Conservation (phyloP, 2,113 vertebrate species). For the Microcebus tavaratra region DNA sequence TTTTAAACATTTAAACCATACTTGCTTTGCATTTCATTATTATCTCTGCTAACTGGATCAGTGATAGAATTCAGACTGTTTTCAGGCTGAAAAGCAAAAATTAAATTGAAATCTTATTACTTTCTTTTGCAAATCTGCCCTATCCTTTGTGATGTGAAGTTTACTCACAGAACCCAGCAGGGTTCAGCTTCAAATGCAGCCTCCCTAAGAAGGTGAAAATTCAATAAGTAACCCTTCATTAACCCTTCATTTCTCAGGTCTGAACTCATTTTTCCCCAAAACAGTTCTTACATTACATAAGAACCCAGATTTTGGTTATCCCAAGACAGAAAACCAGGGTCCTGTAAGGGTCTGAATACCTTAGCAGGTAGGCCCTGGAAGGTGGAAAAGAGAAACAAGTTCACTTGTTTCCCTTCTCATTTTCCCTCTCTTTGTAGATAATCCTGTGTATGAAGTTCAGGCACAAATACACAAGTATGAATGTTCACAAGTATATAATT, state of each 20-base stretch:
- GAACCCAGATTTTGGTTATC: slow-evolving; percentile 12
- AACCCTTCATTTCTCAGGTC: slow-evolving; percentile 23
- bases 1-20: slow-evolving; percentile 14
- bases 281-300: background rate
- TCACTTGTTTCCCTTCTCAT: background rate
- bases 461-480: background rate
- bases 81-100: slow-evolving; percentile 36
- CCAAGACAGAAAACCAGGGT: background rate
- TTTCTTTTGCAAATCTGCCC: slow-evolving; percentile 6
- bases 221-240: background rate
- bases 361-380: background rate
- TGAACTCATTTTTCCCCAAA: background rate
- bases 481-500: background rate
- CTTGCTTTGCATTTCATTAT: slow-evolving; percentile 40
- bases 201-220: background rate
- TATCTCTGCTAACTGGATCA: slow-evolving; percentile 49
- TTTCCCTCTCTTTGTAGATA: background rate
- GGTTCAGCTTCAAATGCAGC: background rate
- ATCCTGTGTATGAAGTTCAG: background rate
- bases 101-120: slow-evolving; percentile 31
- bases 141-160: background rate
- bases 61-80: slow-evolving; percentile 5
- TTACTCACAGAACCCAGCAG: background rate
- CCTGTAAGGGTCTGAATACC: background rate
- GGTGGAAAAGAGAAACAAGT: background rate